Conservation (phyloP, 1,140 invertebrate species). For the Listronotus oregonensis region DNA sequence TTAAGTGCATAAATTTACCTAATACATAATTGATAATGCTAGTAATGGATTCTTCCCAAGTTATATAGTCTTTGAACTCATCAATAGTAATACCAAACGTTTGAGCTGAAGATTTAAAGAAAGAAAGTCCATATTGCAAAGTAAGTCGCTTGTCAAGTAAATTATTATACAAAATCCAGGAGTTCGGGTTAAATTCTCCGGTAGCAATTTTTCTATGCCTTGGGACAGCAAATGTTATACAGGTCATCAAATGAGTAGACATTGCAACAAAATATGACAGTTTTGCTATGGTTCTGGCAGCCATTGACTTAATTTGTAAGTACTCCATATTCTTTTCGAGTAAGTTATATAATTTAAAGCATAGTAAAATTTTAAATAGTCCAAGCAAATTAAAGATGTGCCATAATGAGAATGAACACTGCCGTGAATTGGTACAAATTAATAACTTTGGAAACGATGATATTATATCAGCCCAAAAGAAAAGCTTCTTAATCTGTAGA, state of each 20-base stretch:
- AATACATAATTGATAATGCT: slow-evolving; percentile 1
- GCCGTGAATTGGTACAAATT: not conserved
- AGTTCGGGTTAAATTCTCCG: not conserved
- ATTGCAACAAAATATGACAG: not conserved
- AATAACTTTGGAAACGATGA: not conserved
- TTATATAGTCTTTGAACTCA: not conserved
- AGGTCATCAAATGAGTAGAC: not conserved
- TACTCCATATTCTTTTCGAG: not conserved
- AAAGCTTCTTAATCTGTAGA: not conserved
- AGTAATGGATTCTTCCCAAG: slow-evolving; percentile 4
- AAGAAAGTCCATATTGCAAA: slow-evolving; percentile 8
- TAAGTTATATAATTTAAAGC: not conserved
- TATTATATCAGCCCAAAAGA: slow-evolving; percentile 1
- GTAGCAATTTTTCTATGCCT: not conserved
- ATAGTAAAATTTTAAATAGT: not conserved
- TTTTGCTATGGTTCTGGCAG: not conserved
- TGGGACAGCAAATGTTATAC: slow-evolving; percentile 4
- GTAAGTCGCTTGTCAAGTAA: not conserved
- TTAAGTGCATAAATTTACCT: slow-evolving; percentile 7
- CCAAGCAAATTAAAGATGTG: not conserved
- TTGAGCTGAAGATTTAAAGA: slow-evolving; percentile 24
- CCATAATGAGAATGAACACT: not conserved
- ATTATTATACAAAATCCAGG: slow-evolving; percentile 4
- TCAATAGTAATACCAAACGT: slow-evolving; percentile 15
- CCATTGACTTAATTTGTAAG: slow-evolving; percentile 1